Evolutionary conservation across 2,888 invertebrate species (phyloP).

Genomic region (Dynastes tityus): DNA sequence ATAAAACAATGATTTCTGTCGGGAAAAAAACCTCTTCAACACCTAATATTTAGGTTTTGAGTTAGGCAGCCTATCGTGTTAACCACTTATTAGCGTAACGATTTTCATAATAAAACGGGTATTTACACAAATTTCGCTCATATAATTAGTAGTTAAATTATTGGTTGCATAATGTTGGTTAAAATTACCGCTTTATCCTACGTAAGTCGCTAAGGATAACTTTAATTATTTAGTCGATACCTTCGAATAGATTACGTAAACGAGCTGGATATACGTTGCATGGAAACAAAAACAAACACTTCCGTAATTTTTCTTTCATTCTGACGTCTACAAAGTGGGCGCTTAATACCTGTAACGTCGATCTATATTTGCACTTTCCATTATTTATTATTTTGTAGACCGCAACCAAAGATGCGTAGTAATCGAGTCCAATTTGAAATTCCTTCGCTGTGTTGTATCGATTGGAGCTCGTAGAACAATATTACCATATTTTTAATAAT

Average conservation of each 20-base stretch:
- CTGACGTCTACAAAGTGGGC: slow-evolving; percentile 5
- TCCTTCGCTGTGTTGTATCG: not conserved
- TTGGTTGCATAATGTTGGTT: not conserved
- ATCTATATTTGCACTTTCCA: not conserved
- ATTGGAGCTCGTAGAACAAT: not conserved
- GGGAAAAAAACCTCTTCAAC: too few species aligned
- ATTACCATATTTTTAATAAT: slow-evolving; percentile 21
- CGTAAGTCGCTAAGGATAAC: slow-evolving; percentile 9
- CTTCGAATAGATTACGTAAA: slow-evolving; percentile 25
- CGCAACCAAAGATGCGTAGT: not conserved
- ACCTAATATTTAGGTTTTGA: too few species aligned
- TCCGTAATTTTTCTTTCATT: slow-evolving; percentile 8
- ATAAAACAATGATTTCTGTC: too few species aligned
- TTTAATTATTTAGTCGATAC: slow-evolving; percentile 42
- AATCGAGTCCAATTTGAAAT: not conserved
- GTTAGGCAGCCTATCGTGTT: too few species aligned
- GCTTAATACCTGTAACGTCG: not conserved
- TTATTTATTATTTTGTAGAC: slow-evolving; percentile 13
- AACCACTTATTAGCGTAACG: not conserved
- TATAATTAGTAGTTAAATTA: not conserved
- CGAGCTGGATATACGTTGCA: not conserved
- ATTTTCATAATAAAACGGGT: not conserved
- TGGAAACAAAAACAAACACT: not conserved
- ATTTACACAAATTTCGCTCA: not conserved
- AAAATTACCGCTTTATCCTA: slow-evolving; percentile 2